Evolutionary conservation across 2,797 vertebrate genomes (phyloP), one percentile per base, ranked within the genome.

Genomic region (Hypotaenidia okinawae): DNA sequence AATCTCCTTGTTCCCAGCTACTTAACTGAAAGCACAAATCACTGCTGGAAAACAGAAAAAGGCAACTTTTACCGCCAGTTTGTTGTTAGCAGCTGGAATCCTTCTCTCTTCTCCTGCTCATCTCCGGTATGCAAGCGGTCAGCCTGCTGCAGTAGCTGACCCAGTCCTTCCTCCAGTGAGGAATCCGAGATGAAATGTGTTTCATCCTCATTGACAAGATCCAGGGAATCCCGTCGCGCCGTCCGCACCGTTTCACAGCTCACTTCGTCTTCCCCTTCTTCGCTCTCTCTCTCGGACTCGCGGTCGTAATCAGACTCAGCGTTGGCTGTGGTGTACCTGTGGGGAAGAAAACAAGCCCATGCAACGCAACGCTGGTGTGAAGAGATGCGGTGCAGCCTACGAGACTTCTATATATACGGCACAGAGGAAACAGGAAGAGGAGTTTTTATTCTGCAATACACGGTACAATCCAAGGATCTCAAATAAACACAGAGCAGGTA

Each of bases 271-370:
- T 98, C 98, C 3, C 97, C 98, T 6, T 98, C 98, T 11, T 98
- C 99, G 4, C 98, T 99, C 54, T 98, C 99, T 72, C 84, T 96
- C 93, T 98, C 98, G 0, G 99, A 59, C 87, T 99, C 97, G 41
- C 98, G 97, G 27, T 99, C 99, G 17, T 99, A 99, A 91, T 99
- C 99, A 0, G 99, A 99, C 92, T 99, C 99, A 0, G 98, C 99
- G 1, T 99, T 99, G 78, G 99, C 99, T 8, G 99, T 99, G 10
- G 97, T 98, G 95, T 99, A 99, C 37, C 99, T 99, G 93, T 1
- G 33, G 51, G 41, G 1, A 7, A 37, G 16, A 14, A 13, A 25
- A 19, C 18, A 11, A 9, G 16, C 51, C 27, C 51, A 32, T 9
- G 10, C 39, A 21, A 3, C 2, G 4, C 8, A 51, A 16, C 14